Percentiles rank a stretch among this genome's conserved stretches.
Evolutionary conservation across 2,888 invertebrate genomes (phyloP).

Genomic region (Zaprionus obscuricornis): DNA sequence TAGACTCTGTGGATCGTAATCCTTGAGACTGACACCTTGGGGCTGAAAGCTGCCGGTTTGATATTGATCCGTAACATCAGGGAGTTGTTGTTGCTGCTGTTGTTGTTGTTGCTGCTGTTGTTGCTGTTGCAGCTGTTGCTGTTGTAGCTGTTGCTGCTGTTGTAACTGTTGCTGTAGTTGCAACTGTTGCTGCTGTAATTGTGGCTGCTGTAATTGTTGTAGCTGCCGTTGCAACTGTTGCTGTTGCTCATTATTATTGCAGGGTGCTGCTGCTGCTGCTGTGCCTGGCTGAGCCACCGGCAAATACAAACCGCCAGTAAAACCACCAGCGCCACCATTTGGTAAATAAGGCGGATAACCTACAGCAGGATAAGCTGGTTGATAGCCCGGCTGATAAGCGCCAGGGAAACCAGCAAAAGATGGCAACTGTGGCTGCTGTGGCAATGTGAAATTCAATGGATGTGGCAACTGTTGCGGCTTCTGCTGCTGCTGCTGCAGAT

Average conservation of each 20-base stretch:
- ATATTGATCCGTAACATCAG: conserved; percentile 61
- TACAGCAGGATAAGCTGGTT: not conserved
- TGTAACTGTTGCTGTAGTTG: conserved; percentile 23
- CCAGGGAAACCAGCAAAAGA: conserved; percentile 10
- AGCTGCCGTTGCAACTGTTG: conserved; percentile 10
- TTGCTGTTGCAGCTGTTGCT: conserved; percentile 18
- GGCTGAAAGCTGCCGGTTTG: conserved; percentile 57
- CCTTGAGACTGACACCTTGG: conserved; percentile 46
- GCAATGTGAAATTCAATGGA: conserved; percentile 18
- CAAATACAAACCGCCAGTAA: conserved; percentile 24
- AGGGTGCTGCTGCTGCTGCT: conserved; percentile 20
- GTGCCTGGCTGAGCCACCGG: conserved; percentile 19
- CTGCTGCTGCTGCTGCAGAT: conserved; percentile 52
- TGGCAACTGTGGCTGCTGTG: conserved; percentile 14
- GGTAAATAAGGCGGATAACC: conserved; percentile 10
- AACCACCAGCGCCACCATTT: not conserved
- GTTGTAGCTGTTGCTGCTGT: conserved; percentile 16
- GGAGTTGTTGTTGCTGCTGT: conserved; percentile 50
- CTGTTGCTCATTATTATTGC: conserved; percentile 37
- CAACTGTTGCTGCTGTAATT: conserved; percentile 10
- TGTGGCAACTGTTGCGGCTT: conserved; percentile 6
- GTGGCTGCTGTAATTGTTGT: conserved; percentile 6
- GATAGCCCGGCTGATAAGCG: conserved; percentile 18
- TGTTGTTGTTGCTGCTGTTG: conserved; percentile 22
- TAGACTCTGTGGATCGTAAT: conserved; percentile 54